Base-by-base conservation (phyloP, 2,888 invertebrate species). In the Bugulina stolonifera region DNA sequence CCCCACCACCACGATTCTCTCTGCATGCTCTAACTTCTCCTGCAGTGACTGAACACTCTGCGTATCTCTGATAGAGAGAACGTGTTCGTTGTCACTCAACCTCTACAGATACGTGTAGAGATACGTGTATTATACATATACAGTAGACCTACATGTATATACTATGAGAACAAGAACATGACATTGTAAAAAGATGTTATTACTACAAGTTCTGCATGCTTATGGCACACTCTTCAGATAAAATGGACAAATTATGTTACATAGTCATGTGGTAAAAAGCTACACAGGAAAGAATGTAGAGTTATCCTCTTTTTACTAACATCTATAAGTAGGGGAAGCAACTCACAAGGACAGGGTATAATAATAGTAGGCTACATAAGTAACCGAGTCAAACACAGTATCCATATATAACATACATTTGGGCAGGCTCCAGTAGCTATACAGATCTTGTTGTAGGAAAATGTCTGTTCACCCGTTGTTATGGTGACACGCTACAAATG, bases 1-100 rank as follows among this genome's bases (percentile, higher is more conserved):
- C 10, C 99, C 99, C 71, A 98, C 89, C 64, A 99, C 88, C 0
- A 93, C 84, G 79, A 99, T 88, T 83, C 88, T 89, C 69, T 88
- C 88, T 0, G 94, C 89, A 73, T 86, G 84, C 73, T 86, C 85
- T 14, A 99, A 84, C 80, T 89, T 89, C 35, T 88, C 83, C 78
- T 92, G 89, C 80, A 97, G 91, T 74, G 89, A 88, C 79, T 82
- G 86, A 0, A 96, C 94, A 14, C 96, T 95, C 82, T 97, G 94
- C 0, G 94, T 96, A 81, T 98, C 97, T 78, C 97, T 88, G 75
- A 98, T 94, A 1, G 94, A 94, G 74, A 96, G 81, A 35, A 97
- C 89, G 81, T 89, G 88, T 0, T 88, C 80, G 73, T 80, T 81
- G 55, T 79, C 76, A 70, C 78, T 25, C 64, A 64, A n/a, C 27